phyloP scores from a whole-genome alignment of 2,888 invertebrate genomes.

The Drosophila cognata region DNA sequence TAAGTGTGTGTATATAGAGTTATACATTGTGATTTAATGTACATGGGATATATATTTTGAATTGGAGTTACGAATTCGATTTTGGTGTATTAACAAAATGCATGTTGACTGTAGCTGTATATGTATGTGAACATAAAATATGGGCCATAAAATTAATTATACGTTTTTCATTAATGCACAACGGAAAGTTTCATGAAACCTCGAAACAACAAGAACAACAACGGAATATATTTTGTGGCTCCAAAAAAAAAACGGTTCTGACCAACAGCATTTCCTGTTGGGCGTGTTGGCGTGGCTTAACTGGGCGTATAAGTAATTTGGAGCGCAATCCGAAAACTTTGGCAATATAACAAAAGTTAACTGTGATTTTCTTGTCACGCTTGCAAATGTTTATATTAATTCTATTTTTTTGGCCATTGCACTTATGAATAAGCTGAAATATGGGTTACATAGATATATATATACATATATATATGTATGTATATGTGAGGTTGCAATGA shows the following conservation, averaged over 20 bases:
- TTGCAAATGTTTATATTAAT: conserved; percentile 52
- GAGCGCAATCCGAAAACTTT: conserved; percentile 78
- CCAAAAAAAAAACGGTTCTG: conserved; percentile 1
- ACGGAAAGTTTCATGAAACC: conserved; percentile 35
- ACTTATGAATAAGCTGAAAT: conserved; percentile 9
- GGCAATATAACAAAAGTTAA: conserved; percentile 71
- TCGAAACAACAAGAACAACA: conserved; percentile 13
- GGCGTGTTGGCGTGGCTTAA: conserved; percentile 16
- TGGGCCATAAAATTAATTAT: conserved; percentile 53
- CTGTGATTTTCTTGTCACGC: conserved; percentile 78
- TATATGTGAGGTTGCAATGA: conserved; percentile 32
- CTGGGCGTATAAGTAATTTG: conserved; percentile 68
- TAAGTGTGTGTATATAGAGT: conserved; percentile 19
- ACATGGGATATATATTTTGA: conserved; percentile 26
- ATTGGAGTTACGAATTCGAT: conserved; percentile 13
- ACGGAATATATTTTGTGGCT: conserved; percentile 12
- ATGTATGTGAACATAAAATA: conserved; percentile 21
- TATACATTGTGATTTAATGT: conserved; percentile 28
- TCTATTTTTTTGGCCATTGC: conserved; percentile 16
- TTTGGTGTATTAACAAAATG: conserved; percentile 38
- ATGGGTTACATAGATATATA: background rate
- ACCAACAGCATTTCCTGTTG: conserved; percentile 2
- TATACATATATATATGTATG: conserved; percentile 20
- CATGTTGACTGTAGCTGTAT: conserved; percentile 32
- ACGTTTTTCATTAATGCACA: conserved; percentile 60